Percentiles rank a stretch among this genome's conserved stretches.
These are phyloP conservation scores for Vombatus ursinus DNA, from an alignment of 2,113 vertebrate genomes.

Conservation along the genomic window DNA sequence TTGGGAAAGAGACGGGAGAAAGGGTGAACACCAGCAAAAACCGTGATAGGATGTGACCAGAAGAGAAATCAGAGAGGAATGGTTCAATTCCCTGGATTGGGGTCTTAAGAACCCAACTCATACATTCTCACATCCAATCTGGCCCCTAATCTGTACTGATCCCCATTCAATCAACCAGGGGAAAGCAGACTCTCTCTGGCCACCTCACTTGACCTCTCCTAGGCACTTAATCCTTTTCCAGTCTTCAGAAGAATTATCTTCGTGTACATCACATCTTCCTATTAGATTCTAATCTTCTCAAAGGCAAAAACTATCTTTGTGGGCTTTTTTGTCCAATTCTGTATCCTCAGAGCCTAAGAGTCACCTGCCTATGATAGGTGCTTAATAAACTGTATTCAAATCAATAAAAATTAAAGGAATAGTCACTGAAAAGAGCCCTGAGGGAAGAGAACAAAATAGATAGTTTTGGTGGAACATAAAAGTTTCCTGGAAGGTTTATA, in stretches of 20 bases:
- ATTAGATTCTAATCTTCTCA: neutral
- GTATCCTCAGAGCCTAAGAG: neutral
- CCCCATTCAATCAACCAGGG: neutral
- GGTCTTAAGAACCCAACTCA: neutral
- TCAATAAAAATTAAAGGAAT: neutral
- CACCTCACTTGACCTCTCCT: neutral
- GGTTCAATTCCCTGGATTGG: neutral
- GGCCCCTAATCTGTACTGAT: neutral
- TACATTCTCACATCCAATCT: neutral
- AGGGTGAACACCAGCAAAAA: neutral
- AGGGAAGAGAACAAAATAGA: neutral
- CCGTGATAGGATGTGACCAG: neutral
- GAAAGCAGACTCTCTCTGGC: neutral
- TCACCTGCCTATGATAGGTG: neutral
- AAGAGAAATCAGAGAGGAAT: neutral
- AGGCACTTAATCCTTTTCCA: neutral
- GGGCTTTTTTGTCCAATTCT: neutral
- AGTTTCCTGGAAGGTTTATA: neutral
- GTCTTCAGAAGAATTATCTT: neutral
- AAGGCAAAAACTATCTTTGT: neutral
- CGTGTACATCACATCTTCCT: neutral
- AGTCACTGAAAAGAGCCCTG: neutral
- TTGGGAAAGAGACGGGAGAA: neutral
- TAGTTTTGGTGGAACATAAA: neutral
- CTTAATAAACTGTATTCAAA: neutral